These are phyloP conservation scores for Fopius arisanus DNA, from an alignment of 1,140 invertebrate species.

Conservation along the genomic window DNA sequence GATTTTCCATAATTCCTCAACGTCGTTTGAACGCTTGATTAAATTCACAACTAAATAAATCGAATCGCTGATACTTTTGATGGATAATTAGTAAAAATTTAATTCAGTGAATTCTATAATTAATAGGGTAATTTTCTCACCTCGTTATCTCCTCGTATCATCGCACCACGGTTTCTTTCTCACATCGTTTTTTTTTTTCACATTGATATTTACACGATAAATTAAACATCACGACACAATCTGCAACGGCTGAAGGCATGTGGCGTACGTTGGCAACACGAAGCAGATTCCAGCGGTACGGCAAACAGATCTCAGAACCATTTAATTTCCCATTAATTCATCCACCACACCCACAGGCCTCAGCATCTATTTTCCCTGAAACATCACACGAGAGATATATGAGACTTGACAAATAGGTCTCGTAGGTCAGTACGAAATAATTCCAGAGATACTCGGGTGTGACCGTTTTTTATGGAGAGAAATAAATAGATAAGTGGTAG, in stretches of 20 bases:
- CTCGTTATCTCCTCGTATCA: not conserved
- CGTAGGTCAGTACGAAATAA: not conserved
- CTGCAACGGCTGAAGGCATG: conserved; percentile 35
- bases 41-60: too few relatives aligned
- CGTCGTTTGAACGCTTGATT: too few relatives aligned
- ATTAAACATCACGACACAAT: conserved; percentile 33
- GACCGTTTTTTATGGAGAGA: not conserved
- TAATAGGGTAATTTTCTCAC: too few relatives aligned
- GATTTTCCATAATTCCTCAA: too few relatives aligned
- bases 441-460: not conserved
- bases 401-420: not conserved
- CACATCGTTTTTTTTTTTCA: not conserved
- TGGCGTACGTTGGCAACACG: conserved; percentile 40
- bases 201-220: conserved; percentile 40
- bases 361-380: not conserved
- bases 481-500: conserved; percentile 5
- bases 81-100: not conserved
- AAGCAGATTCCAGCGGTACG: conserved; percentile 38
- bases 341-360: not conserved
- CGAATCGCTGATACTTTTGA: too few relatives aligned
- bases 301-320: conserved; percentile 9
- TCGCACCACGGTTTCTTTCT: not conserved
- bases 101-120: not conserved
- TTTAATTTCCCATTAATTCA: conserved; percentile 35
- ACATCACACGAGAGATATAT: not conserved